phyloP scores from a whole-genome alignment of 2,113 vertebrate species.

The Apaloderma vittatum region DNA sequence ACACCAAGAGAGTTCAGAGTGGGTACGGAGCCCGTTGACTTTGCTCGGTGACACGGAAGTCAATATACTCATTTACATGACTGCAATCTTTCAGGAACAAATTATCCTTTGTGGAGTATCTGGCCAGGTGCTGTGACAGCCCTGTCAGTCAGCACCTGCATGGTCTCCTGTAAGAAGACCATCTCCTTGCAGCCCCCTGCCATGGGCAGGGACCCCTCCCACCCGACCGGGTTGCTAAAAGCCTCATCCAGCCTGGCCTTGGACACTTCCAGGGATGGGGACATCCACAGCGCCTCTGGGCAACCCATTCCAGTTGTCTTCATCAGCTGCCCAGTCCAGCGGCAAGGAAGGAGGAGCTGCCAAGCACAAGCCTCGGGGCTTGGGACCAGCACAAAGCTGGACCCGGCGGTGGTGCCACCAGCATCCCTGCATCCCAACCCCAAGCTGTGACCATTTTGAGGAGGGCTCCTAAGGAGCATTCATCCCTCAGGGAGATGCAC shows the following conservation, averaged over 20 bases:
- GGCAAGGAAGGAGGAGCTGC: too few relatives aligned
- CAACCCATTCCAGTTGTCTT: not conserved
- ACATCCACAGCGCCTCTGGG: too few relatives aligned
- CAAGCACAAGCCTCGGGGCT: not conserved
- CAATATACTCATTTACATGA: slow-evolving; percentile 40
- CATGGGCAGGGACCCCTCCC: too few relatives aligned
- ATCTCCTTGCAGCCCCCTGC: too few relatives aligned
- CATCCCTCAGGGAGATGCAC: not conserved
- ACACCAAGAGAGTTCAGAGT: slow-evolving; percentile 23
- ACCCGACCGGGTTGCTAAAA: too few relatives aligned
- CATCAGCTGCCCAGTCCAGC: not conserved
- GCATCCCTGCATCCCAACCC: not conserved
- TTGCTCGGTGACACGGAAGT: slow-evolving; percentile 12
- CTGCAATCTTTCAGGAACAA: slow-evolving; percentile 1
- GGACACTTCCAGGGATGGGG: not conserved
- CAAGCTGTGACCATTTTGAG: rapidly evolving
- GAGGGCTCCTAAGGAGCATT: not conserved
- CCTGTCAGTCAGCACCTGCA: not conserved
- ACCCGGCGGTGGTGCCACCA: rapidly evolving
- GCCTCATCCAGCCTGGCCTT: too few relatives aligned
- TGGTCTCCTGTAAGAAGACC: too few relatives aligned
- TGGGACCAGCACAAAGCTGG: not conserved
- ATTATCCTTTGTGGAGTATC: not conserved
- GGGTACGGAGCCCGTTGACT: slow-evolving; percentile 11
- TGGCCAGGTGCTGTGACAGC: not conserved